Evolutionary conservation across 1,140 invertebrate species (phyloP), one percentile per base, ranked within the genome.

Genomic region (Nixonia krombeini): DNA sequence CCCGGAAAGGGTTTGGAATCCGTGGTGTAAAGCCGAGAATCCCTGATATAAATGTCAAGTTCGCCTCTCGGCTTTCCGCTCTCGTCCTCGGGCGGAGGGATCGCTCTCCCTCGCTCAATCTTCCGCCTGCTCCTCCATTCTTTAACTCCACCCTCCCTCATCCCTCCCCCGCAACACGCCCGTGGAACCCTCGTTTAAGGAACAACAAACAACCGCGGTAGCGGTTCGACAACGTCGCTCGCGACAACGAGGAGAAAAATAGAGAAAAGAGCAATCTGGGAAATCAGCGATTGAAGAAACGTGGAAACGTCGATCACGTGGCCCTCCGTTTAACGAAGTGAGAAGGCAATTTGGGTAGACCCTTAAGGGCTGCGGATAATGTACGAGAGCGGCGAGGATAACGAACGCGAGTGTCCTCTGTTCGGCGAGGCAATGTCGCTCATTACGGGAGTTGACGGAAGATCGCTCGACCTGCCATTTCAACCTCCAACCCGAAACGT

Each of bases 41-140:
- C 77, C 76, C 80, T 61, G 67, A 80, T 79, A 82, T 79, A 83
- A 85, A 85, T 82, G 83, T 85, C 81, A 82, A 82, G 74, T 83
- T 83, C 74, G 79, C 50, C 73, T 78, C 72, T 79, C 75, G 74
- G 74, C 79, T 83, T 83, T 76, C 61, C 67, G 68, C 67, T 56
- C 72, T 73, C 73, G 74, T 78, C 65, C 45, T 62, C 50, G 37
- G 62, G 50, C 44, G 37, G 65, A 76, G 72, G 68, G 72, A 72
- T 69, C 70, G 57, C 68, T 74, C 73, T 70, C 69, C 73, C 70
- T 57, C 41, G 40, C 52, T 68, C 58, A 57, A 70, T 70, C 71
- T 69, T 65, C 49, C 49, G 53, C 59, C 61, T 59, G 69, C 59
- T 72, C 61, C 46, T 16, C 37, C 42, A 16, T 50, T 69, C 52